Conservation (phyloP, 2,797 vertebrate genomes). For the Ctenopoma multispine region DNA sequence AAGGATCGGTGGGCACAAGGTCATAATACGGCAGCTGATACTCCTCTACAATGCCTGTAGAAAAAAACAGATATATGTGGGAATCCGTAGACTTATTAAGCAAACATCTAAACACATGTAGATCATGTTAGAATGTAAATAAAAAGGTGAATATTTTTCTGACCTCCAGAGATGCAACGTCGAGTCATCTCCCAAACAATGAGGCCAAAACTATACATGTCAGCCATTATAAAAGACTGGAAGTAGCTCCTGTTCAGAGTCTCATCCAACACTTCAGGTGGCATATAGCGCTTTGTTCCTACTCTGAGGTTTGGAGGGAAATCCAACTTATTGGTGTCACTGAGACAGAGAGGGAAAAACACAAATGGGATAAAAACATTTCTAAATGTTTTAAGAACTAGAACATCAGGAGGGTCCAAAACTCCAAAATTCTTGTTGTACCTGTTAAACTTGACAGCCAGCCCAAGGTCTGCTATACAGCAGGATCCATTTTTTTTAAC, state of each 20-base stretch:
- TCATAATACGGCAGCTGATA: constrained; percentile 97
- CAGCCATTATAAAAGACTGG: constrained; percentile 98
- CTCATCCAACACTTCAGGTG: constrained; percentile 96
- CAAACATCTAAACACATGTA: not conserved
- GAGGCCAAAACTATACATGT: constrained; percentile 98
- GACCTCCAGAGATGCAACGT: constrained; percentile 94
- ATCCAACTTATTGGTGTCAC: constrained; percentile 96
- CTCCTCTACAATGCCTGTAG: constrained; percentile 93
- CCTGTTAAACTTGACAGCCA: constrained; percentile 98
- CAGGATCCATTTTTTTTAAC: constrained; percentile 97
- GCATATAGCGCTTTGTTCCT: constrained; percentile 98
- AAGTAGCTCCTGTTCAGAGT: constrained; percentile 93
- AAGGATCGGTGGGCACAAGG: constrained; percentile 93
- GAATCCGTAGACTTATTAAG: not conserved
- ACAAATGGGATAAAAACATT: not conserved
- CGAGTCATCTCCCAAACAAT: constrained; percentile 96
- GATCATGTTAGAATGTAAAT: not conserved
- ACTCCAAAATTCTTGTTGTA: constrained; percentile 19
- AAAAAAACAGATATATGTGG: not conserved
- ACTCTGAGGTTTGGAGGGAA: constrained; percentile 95
- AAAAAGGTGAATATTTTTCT: constrained; percentile 28
- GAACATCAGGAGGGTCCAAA: not conserved
- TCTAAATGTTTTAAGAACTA: not conserved
- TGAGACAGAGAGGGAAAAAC: constrained; percentile 56
- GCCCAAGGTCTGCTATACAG: constrained; percentile 95